Conservation (phyloP, 2,113 vertebrate genomes). For the Siphamia tubifer region DNA sequence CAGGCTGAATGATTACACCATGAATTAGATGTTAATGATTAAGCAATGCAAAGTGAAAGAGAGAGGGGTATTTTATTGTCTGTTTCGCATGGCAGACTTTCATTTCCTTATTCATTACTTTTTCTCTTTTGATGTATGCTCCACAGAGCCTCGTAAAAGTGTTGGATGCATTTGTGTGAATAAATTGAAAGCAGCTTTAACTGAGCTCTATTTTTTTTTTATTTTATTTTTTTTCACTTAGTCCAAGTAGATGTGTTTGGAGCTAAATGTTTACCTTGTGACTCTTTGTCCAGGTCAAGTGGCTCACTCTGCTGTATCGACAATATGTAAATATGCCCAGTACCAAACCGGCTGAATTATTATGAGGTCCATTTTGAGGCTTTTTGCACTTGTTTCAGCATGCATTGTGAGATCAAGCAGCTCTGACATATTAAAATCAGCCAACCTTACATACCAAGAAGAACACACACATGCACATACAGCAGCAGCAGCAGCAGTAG, state of each 20-base stretch:
- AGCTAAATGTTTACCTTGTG: conserved; percentile 47
- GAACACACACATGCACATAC: conserved; percentile 38
- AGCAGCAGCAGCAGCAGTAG: conserved; percentile 46
- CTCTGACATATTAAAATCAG: conserved; percentile 76
- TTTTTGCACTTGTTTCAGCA: conserved; percentile 59
- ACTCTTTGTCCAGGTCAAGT: conserved; percentile 31
- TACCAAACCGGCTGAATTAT: conserved; percentile 44
- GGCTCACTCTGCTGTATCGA: conserved; percentile 31
- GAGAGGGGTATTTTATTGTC: conserved; percentile 44
- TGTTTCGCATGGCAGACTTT: conserved; percentile 56
- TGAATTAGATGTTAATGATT: conserved; percentile 73
- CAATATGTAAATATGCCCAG: conserved; percentile 31
- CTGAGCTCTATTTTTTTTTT: not conserved
- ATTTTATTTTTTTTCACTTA: not conserved
- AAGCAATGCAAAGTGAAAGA: conserved; percentile 36
- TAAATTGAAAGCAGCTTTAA: conserved; percentile 9
- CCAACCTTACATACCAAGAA: conserved; percentile 67
- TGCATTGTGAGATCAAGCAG: conserved; percentile 57
- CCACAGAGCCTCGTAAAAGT: conserved; percentile 22
- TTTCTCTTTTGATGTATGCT: conserved; percentile 20
- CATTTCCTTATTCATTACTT: conserved; percentile 55
- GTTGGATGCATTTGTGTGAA: not conserved
- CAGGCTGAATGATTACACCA: conserved; percentile 54
- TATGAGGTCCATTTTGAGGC: conserved; percentile 55
- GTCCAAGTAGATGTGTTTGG: not conserved